Evolutionary conservation across 2,113 vertebrate genomes (phyloP).

Genomic region (Felis chaus): DNA sequence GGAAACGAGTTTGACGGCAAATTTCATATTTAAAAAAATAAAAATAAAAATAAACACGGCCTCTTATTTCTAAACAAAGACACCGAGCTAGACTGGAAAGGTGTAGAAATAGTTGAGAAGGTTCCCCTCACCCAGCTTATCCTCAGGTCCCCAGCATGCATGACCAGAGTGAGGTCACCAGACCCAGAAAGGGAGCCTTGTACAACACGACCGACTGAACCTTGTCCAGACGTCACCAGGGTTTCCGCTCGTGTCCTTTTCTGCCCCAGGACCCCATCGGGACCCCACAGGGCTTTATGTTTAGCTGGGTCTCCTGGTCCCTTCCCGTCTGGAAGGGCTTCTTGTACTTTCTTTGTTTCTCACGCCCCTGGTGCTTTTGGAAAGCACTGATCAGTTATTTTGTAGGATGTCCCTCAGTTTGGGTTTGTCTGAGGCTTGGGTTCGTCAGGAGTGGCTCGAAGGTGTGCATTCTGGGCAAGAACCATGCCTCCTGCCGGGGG

Average conservation of each 20-base stretch:
- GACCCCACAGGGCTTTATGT: neutral
- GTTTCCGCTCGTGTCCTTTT: neutral
- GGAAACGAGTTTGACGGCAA: too few species aligned
- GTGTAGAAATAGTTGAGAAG: neutral
- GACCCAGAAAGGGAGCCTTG: accelerated
- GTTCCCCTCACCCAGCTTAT: neutral
- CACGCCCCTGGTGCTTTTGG: neutral
- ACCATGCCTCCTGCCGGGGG: accelerated
- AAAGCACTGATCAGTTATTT: neutral
- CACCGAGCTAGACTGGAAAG: neutral
- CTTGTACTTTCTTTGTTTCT: neutral
- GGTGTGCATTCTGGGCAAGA: neutral
- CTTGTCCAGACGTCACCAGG: accelerated
- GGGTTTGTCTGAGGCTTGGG: neutral
- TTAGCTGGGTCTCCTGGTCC: neutral
- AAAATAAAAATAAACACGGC: too few species aligned
- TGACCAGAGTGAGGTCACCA: neutral
- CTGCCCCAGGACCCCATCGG: neutral
- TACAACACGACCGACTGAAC: accelerated
- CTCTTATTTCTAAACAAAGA: neutral
- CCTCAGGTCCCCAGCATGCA: neutral
- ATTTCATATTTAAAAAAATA: too few species aligned
- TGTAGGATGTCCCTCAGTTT: neutral
- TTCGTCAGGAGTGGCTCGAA: too few species aligned
- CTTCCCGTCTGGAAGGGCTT: neutral